Evolutionary conservation across 2,888 invertebrate genomes (phyloP), one percentile per base, ranked within the genome.

Genomic region (Drosophila mulleri): DNA sequence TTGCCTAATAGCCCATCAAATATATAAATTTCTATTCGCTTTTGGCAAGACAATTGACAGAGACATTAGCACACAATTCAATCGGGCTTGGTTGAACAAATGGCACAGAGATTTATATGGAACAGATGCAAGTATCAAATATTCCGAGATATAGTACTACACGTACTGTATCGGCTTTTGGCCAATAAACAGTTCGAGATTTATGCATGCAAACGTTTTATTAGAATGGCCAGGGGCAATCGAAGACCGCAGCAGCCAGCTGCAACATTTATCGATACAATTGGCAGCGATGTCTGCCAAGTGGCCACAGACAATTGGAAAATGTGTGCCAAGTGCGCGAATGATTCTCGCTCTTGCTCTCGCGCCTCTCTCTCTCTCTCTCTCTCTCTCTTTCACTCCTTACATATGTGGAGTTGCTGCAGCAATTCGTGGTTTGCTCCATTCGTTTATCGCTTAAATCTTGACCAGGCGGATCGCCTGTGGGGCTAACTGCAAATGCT

Each of bases 251-350:
- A 56, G 72, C 48, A 54, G 20, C 47, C 67, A 75, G 63, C 59
- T 70, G 71, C 71, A 78, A 68, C 78, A 83, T 82, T 82, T 82
- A 82, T 80, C 80, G 75, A 61, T 73, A 80, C 80, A 80, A 76
- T 78, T 79, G 73, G 64, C 73, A 65, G 56, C 48, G 69, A 76
- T 73, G 62, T 78, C 65, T 75, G 78, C 72, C 75, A 78, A 78
- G 67, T 78, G 78, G 79, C 78, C 71, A 41, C 79, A 78, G 62
- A 68, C 61, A 62, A 66, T 42, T 52, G 32, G 57, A 32, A 60
- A 70, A 80, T 85, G 71, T 80, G 62, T 73, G 83, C 81, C 81
- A 81, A 78, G 78, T 76, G 67, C 69, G 73, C 69, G 67, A 76
- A 60, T 47, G 50, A 60, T 72, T 32, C 58, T 45, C 26, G 11